Evolutionary conservation across 2,113 vertebrate genomes (phyloP), one percentile per base, ranked within the genome.

Genomic region (Genyomyrus donnyi): DNA sequence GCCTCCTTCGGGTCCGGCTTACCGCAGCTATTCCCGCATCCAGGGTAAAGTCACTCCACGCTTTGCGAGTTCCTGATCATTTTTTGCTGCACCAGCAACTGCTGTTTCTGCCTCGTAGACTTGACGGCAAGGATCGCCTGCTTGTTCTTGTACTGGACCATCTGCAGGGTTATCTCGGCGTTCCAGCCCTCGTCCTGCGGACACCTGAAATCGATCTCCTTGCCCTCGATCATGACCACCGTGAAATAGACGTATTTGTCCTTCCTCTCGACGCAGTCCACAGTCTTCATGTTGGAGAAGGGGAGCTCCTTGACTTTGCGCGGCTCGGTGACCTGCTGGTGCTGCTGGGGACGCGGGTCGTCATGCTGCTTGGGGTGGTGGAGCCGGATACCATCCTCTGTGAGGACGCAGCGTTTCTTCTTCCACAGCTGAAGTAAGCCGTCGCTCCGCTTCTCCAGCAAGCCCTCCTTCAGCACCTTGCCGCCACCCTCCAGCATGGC

Each of bases 371-470:
- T 98, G 91, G 97, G 97, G 42, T 97, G 97, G 89, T 96, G 95
- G 83, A 99, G 97, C 91, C 98, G 95, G 85, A 99, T 95, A 85
- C 97, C 97, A 92, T 99, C 98, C 94, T 98, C 98, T 27, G 98
- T 99, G 91, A 99, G 97, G 92, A 98, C 96, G 94, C 98, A 99
- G 91, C 94, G 97, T 94, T 98, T 98, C 95, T 98, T 98, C 96
- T 98, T 99, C 98, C 98, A 99, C 88, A 98, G 97, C 97, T 99
- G 98, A 95, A 99, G 96, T 92, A 99, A 94, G 87, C 98, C 98
- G 92, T 98, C 97, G 93, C 98, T 99, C 87, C 98, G 94, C 94
- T 99, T 99, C 96, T 98, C 98, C 96, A 99, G 93, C 92, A 97
- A 94, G 7, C 98, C 98, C 93, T 98, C 97, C 94, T 99, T 98